Evolutionary conservation across 2,888 invertebrate genomes (phyloP), one percentile per base, ranked within the genome.

Genomic region (Catocala fraxini): DNA sequence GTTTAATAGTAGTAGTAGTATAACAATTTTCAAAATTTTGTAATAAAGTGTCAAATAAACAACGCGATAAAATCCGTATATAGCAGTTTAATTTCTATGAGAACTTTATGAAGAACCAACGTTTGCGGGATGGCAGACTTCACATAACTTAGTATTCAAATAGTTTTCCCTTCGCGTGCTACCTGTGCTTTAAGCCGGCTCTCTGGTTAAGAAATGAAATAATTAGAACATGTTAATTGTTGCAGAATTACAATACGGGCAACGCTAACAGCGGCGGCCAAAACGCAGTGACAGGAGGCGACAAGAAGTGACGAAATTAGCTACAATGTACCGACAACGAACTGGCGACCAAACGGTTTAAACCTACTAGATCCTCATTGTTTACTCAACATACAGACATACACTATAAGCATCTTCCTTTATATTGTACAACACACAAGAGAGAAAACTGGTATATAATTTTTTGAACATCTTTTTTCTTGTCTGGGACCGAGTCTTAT

Each of bases 171-270:
- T 25, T 25, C 25, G 4, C 25, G 25, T 25, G 25, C 25, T 25
- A 25, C 25, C 25, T 25, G 25, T 25, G 4, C 25, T 25, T 25
- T 25, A 3, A 25, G 25, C 25, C 25, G 3, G 42, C 10, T 42
- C 5, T n/a, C 11, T 42, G 10, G 11, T 42, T 11, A 11, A 11
- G 5, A 33, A 6, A 39, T 11, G 51, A 39, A 41, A 25, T 42
- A 45, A 45, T 6, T 43, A 13, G 34, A 33, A 0, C 6, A 15
- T 13, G 25, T 13, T 48, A 15, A 6, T 51, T 46, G 60, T 65
- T 51, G 5, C 84, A 92, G 90, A 90, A 86, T 56, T 92, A 91
- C 75, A 89, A 89, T 60, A 84, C 82, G 75, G 57, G 81, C 60
- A 83, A 74, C 65, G 72, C 81, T 9, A 70, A 73, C 34, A 63